Evolutionary conservation across 1,140 invertebrate genomes (phyloP), one percentile per base, ranked within the genome.

Genomic region (Delia radicum): DNA sequence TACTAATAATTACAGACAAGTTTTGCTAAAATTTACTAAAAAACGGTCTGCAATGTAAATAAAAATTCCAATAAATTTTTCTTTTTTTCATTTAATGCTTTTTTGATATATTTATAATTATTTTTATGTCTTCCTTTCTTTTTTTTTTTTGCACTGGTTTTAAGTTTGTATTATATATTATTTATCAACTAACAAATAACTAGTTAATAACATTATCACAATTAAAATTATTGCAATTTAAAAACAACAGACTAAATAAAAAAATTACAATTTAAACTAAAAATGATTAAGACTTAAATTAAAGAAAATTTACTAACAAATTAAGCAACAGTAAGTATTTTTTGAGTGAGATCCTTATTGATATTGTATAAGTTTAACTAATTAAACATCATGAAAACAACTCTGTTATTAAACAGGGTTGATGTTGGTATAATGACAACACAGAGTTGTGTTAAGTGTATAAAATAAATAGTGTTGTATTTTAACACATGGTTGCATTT

Each of bases 401-500:
- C 48, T 55, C n/a, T 55, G 48, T 55, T 13, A n/a, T n/a, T 42
- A 1, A 13, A 3, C 37, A 42, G 37, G 12, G 48, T 55, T 55
- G 48, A 15, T 48, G 13, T 12, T 48, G 12, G 12, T 55, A 6
- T 2, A 33, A 24, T 37, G 10, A 18, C 27, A 69, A 69, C 29
- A 69, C 65, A 69, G 31, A 21, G 65, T 69, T 69, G 65, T 33
- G 21, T 33, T 69, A 33, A 13, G 4, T 15, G 3, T 67, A n/a
- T n/a, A n/a, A n/a, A 28, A 3, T 33, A n/a, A 65, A 65, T 31
- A 28, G 13, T 33, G 29, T 69, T 21, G 65, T 8, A 21, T n/a
- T 37, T 55, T 18, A 69, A 69, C 65, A 69, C 65, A 69, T 69
- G 65, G 65, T 69, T 69, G 65, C 65, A 69, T 69, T 69, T 69